Percentiles rank a stretch among this genome's conserved stretches.
phyloP scores from a whole-genome alignment of 2,888 invertebrate species.

The Leucophora obtusa region DNA sequence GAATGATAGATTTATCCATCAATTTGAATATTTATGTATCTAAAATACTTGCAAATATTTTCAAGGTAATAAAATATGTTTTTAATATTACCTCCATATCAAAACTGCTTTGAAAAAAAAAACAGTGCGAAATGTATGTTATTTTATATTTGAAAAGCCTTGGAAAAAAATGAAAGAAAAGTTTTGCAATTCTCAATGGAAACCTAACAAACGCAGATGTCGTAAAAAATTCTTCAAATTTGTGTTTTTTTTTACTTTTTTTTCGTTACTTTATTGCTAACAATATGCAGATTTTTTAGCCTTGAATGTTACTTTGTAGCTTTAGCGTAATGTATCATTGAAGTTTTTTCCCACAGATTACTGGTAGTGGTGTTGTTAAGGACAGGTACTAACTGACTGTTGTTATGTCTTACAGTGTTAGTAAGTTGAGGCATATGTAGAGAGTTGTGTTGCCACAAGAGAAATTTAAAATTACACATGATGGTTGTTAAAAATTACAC shows the following conservation, averaged over 20 bases:
- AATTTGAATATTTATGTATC: no score
- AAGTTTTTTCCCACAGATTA: not conserved
- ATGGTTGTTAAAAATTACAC: no score
- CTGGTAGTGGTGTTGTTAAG: not conserved
- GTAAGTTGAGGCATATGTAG: not conserved
- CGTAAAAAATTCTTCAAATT: constrained; percentile 34
- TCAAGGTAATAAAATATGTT: no score
- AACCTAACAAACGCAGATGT: constrained; percentile 35
- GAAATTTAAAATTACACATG: no score
- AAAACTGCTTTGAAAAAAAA: no score
- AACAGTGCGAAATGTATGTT: not conserved
- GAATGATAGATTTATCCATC: no score
- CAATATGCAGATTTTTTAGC: constrained; percentile 53
- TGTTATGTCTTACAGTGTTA: not conserved
- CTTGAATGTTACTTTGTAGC: constrained; percentile 54
- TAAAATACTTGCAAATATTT: no score
- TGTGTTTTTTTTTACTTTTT: constrained; percentile 14
- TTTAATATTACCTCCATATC: no score
- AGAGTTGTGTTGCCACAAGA: no score
- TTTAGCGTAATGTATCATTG: constrained; percentile 45
- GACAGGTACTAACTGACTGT: not conserved
- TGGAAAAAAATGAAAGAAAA: not conserved
- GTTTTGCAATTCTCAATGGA: constrained; percentile 21
- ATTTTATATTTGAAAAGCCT: not conserved
- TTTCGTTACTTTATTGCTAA: constrained; percentile 34